Conservation (phyloP, 2,797 vertebrate genomes). For the Sylvilagus floridanus region DNA sequence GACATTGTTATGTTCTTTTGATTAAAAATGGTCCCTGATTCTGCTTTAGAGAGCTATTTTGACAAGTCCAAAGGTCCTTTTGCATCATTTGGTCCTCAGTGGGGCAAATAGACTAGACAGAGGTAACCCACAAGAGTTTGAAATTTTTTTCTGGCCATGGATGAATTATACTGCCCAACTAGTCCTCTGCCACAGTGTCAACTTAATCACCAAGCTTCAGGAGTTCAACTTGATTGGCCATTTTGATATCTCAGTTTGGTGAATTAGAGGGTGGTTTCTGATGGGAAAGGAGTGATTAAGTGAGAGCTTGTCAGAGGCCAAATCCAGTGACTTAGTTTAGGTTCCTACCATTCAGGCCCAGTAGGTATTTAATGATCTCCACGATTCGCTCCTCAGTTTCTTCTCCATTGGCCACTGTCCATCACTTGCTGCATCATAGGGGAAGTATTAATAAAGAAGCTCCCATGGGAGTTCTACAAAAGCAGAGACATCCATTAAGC, state of each 20-base stretch:
- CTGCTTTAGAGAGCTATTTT: not conserved
- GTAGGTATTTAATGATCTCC: not conserved
- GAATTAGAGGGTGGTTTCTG: slow-evolving; percentile 51
- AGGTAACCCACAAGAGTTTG: not conserved
- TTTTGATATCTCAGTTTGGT: slow-evolving; percentile 25
- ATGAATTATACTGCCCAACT: not conserved
- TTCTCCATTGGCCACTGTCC: not conserved
- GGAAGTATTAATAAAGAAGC: not conserved
- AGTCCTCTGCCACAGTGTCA: slow-evolving; percentile 1
- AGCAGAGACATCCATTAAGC: not conserved
- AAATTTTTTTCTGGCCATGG: not conserved
- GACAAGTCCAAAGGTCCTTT: not conserved
- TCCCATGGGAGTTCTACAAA: not conserved
- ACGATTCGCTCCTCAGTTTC: slow-evolving; percentile 3
- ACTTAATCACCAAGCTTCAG: not conserved
- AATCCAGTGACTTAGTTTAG: not conserved
- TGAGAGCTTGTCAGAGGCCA: slow-evolving; percentile 11
- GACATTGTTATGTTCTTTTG: not conserved
- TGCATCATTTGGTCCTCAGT: not conserved
- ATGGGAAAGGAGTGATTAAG: slow-evolving; percentile 50
- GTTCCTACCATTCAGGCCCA: slow-evolving; percentile 14
- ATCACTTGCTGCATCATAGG: not conserved
- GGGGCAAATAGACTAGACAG: not conserved
- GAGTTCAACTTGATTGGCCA: slow-evolving; percentile 22
- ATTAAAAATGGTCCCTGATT: not conserved